Conservation (phyloP, 2,797 vertebrate genomes). For the Muscicapa comitata region DNA sequence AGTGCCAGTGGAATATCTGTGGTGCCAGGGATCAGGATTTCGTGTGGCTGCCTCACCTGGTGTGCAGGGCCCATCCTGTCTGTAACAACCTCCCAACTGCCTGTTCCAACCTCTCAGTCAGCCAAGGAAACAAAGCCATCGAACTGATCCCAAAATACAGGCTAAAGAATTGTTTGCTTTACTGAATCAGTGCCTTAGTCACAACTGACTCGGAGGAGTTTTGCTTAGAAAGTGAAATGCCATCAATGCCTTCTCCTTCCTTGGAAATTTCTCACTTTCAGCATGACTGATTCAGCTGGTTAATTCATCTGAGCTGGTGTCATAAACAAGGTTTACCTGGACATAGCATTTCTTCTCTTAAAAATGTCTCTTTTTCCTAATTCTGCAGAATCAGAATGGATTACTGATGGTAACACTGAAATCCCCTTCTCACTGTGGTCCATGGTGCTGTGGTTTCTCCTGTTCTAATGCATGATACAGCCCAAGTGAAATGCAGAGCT, state of each 20-base stretch:
- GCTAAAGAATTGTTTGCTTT: neutral
- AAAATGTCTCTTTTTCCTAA: neutral
- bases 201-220: slow-evolving; percentile 41
- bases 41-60: neutral
- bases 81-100: neutral
- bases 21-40: neutral
- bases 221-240: slow-evolving; percentile 23
- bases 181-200: slow-evolving; percentile 56
- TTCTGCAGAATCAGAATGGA: neutral
- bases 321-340: neutral
- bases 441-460: neutral
- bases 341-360: neutral
- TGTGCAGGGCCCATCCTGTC: neutral
- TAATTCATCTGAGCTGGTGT: neutral
- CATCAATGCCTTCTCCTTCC: neutral
- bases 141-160: neutral
- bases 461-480: neutral
- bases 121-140: neutral
- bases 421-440: neutral
- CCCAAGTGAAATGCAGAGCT: neutral
- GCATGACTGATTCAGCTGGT: slow-evolving; percentile 16
- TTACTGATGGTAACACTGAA: neutral
- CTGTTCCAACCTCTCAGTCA: neutral
- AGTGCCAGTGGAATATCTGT: neutral
- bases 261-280: slow-evolving; percentile 27